Percentiles rank a stretch among this genome's conserved stretches.
Conservation (phyloP, 2,797 vertebrate species). For the Anomalospiza imberbis region DNA sequence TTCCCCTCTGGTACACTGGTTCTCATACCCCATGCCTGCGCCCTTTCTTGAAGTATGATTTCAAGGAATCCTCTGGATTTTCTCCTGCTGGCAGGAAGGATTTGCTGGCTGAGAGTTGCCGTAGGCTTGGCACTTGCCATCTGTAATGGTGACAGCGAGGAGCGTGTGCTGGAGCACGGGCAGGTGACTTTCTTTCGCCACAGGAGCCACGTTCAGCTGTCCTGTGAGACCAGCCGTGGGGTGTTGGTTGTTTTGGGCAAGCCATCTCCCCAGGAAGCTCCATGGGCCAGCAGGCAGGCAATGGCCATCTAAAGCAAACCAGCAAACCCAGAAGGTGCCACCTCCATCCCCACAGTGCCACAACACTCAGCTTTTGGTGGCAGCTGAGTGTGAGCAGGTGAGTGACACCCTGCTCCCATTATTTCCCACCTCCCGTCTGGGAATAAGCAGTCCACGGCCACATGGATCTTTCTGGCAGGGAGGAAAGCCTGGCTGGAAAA, state of each 20-base stretch:
- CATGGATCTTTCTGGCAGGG: not conserved
- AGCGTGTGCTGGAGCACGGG: accelerated
- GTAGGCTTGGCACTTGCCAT: not conserved
- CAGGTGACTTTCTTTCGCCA: not conserved
- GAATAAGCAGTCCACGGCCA: not conserved
- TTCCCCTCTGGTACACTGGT: not conserved
- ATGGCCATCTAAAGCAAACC: not conserved
- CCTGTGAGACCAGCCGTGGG: not conserved
- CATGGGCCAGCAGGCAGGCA: not conserved
- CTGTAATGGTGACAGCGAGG: not conserved
- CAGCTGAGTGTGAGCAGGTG: not conserved
- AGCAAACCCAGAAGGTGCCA: not conserved
- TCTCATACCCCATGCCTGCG: accelerated
- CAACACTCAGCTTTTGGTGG: not conserved
- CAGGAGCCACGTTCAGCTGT: accelerated
- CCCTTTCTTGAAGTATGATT: accelerated
- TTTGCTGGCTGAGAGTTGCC: not conserved
- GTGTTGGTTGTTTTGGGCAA: not conserved
- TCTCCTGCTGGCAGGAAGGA: not conserved
- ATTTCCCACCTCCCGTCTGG: not conserved
- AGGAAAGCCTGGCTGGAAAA: not conserved
- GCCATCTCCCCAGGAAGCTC: not conserved
- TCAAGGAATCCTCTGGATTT: not conserved
- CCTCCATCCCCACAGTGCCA: not conserved
- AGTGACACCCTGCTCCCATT: too few relatives aligned